These are phyloP conservation scores for Fulica atra DNA, from an alignment of 2,113 vertebrate genomes.

Conservation along the genomic window DNA sequence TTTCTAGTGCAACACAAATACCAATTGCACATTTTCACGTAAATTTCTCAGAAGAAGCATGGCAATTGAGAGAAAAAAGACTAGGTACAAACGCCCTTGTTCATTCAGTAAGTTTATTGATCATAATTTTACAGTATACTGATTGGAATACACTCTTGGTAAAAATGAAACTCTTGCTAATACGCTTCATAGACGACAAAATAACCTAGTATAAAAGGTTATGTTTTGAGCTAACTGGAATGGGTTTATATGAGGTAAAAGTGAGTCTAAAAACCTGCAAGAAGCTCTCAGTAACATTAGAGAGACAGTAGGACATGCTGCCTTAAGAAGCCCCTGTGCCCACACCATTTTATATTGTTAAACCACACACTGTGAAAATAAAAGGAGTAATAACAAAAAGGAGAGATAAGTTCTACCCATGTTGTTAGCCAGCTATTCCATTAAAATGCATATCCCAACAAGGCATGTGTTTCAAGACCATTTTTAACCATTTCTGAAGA, in stretches of 20 bases:
- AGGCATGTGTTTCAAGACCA: not conserved
- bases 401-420: not conserved
- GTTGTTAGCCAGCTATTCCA: not conserved
- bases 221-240: not conserved
- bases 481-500: not conserved
- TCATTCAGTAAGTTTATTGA: slow-evolving; percentile 64
- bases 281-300: not conserved
- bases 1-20: not conserved
- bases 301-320: not conserved
- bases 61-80: slow-evolving; percentile 38
- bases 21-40: not conserved
- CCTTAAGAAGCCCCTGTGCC: fast-evolving
- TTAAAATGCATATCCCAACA: not conserved
- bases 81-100: not conserved
- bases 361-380: not conserved
- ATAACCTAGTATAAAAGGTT: not conserved
- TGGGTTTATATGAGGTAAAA: not conserved
- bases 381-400: not conserved
- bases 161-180: not conserved
- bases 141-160: not conserved
- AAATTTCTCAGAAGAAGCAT: not conserved
- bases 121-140: not conserved
- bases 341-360: not conserved
- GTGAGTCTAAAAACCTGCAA: not conserved
- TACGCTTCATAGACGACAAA: not conserved